Evolutionary conservation across 2,113 vertebrate genomes (phyloP).

Genomic region (Nicator chloris): DNA sequence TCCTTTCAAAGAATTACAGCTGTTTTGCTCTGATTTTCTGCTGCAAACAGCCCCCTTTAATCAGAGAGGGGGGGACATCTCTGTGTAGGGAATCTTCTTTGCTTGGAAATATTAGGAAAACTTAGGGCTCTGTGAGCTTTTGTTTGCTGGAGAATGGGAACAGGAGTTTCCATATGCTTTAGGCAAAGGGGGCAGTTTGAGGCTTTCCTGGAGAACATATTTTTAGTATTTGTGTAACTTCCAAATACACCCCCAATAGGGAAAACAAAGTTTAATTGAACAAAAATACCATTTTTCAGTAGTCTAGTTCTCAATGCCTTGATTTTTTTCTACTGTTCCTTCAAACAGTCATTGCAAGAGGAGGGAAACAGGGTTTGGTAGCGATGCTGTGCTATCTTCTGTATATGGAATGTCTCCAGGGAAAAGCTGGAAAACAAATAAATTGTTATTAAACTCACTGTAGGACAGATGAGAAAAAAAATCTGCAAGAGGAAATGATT

Average conservation of each 20-base stretch:
- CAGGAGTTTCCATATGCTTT: neutral
- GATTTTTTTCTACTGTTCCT: neutral
- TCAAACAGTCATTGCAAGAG: neutral
- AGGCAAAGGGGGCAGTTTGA: neutral
- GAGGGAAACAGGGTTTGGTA: neutral
- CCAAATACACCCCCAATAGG: neutral
- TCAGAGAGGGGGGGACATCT: neutral
- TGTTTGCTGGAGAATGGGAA: neutral
- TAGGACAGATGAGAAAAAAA: neutral
- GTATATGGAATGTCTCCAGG: neutral
- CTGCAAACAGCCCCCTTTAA: neutral
- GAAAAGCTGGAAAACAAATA: neutral
- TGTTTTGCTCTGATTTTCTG: constrained; percentile 33
- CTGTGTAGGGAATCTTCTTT: neutral
- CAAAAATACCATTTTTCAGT: neutral
- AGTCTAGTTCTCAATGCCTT: neutral
- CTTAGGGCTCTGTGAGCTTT: neutral
- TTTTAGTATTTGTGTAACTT: neutral
- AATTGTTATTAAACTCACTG: neutral
- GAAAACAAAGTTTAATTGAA: constrained; percentile 16
- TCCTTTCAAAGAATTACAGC: constrained; percentile 60
- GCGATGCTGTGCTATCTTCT: neutral
- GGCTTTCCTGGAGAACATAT: neutral
- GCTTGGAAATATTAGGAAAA: neutral
- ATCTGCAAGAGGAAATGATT: neutral